Conservation (phyloP, 2,113 vertebrate genomes). For the Hippopotamus amphibius region DNA sequence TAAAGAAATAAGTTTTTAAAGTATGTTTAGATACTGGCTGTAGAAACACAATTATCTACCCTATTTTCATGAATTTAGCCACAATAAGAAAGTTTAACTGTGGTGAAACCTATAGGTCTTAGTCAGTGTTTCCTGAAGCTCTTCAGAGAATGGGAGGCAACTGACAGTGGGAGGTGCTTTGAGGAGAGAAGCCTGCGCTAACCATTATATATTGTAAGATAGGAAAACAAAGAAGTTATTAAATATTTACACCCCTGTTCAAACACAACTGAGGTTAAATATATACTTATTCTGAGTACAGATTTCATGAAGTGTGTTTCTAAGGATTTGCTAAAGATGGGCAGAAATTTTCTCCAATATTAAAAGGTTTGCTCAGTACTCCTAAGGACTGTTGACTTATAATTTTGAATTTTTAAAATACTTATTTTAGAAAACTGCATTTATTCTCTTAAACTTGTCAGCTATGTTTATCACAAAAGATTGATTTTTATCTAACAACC, state of each 20-base stretch:
- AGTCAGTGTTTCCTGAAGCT: not conserved
- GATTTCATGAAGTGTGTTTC: slow-evolving; percentile 35
- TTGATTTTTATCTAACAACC: not conserved
- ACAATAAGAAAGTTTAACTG: not conserved
- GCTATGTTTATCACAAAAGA: not conserved
- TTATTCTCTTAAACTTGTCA: slow-evolving; percentile 29
- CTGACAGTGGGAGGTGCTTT: not conserved
- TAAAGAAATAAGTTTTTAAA: slow-evolving; percentile 28
- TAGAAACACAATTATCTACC: not conserved
- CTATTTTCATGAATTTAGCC: not conserved
- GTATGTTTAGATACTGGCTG: not conserved
- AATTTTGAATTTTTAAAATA: slow-evolving; percentile 4
- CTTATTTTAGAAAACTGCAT: not conserved
- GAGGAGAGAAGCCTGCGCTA: not conserved
- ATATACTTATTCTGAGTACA: not conserved
- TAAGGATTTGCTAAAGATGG: slow-evolving; percentile 1
- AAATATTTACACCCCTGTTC: not conserved
- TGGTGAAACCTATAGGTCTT: not conserved
- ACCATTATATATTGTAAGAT: not conserved
- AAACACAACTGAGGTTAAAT: slow-evolving; percentile 25
- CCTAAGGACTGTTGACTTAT: not conserved
- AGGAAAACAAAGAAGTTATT: slow-evolving; percentile 2
- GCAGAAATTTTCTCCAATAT: not conserved
- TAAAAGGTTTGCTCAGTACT: not conserved
- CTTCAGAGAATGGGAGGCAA: not conserved